Base-by-base conservation (phyloP, 1,140 invertebrate genomes). In the Eubasilissa regina region DNA sequence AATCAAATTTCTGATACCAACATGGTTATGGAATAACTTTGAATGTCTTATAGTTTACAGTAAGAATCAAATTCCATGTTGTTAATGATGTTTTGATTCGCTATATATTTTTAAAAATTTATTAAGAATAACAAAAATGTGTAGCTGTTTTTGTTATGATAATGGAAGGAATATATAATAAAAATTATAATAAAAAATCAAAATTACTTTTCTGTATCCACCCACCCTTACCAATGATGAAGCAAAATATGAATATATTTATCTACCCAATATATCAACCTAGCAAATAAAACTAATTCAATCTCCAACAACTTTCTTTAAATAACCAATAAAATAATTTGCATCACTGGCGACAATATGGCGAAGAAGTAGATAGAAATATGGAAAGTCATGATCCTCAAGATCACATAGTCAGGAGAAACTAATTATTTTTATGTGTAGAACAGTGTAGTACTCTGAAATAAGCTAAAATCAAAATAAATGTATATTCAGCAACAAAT, bases 351-450 rank as follows among this genome's bases (percentile, higher is more conserved):
- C 12, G 55, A 58, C 17, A 58, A 15, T 21, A 15, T 58, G 55
- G 21, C 11, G n/a, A 15, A 58, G 55, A 21, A 21, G n/a, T 58
- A 17, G 21, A n/a, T 11, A 17, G 1, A 10, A 15, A 19, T 58
- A 21, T 58, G 55, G 55, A 7, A 58, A 58, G 1, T 35, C 25
- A 6, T 35, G 25, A 35, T 6, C 55, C 55, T 58, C 55, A 15
- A 58, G 55, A 58, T 58, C 55, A 58, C 25, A 6, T 58, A 58
- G 55, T 58, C n/a, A 12, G 21, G 55, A 58, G 55, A n/a, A 58
- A 56, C 25, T 35, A 35, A 6, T 6, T 35, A 35, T 3, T 35
- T n/a, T 35, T 35, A 6, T 35, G 25, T 3, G 25, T 35, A 35
- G 25, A 35, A 35, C 25, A 35, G 25, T 35, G 25, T 35, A 35